Evolutionary conservation across 2,888 invertebrate species (phyloP).

Genomic region (Agrotis clavis): DNA sequence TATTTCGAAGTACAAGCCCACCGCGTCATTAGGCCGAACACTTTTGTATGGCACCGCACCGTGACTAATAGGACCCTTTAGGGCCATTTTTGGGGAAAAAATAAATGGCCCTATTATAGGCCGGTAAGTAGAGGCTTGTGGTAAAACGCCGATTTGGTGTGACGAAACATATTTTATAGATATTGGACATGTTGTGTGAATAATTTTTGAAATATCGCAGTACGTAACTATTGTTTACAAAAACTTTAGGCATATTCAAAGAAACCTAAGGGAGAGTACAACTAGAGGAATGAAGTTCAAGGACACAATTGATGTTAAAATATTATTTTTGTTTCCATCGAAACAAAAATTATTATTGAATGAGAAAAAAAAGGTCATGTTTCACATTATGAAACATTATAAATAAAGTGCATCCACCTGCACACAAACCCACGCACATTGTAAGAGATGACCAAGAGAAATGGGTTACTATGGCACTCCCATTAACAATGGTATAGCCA

Average conservation of each 20-base stretch:
- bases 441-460: conserved; percentile 53
- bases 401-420: conserved; percentile 44
- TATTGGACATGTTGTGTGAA: conserved; percentile 72
- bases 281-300: conserved; percentile 21
- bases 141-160: conserved; percentile 73
- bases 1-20: conserved; percentile 65
- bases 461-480: conserved; percentile 55
- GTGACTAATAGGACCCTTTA: conserved; percentile 87
- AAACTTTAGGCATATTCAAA: conserved; percentile 49
- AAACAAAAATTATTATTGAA: neutral
- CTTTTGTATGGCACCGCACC: conserved; percentile 80
- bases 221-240: conserved; percentile 40
- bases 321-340: too few species aligned
- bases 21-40: conserved; percentile 71
- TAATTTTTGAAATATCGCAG: conserved; percentile 53
- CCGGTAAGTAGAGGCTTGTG: conserved; percentile 76
- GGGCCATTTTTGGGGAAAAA: conserved; percentile 80
- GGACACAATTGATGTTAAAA: neutral
- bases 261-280: conserved; percentile 52
- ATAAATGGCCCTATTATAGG: conserved; percentile 76
- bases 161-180: conserved; percentile 75
- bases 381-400: conserved; percentile 12
- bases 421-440: conserved; percentile 53
- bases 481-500: conserved; percentile 52
- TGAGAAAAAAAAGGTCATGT: neutral